Conservation (phyloP, 2,113 vertebrate species). For the Scomber colias region DNA sequence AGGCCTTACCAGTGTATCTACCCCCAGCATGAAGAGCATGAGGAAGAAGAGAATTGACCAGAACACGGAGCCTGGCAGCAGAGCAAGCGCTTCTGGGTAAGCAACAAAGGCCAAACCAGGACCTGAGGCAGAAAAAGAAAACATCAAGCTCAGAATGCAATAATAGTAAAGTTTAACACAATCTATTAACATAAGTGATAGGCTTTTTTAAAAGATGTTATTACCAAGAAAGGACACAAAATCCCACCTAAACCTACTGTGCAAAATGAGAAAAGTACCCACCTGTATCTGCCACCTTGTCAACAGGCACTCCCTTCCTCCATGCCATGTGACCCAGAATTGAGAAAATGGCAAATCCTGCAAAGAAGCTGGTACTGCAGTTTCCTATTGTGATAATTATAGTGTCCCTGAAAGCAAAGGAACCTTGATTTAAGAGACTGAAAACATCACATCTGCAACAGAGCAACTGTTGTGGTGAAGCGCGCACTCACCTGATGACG, state of each 20-base stretch:
- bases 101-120: constrained; percentile 89
- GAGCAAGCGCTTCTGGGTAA: constrained; percentile 89
- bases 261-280: constrained; percentile 15
- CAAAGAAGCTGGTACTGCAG: constrained; percentile 87
- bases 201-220: too few relatives aligned
- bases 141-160: background rate
- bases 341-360: constrained; percentile 89
- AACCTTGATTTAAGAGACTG: background rate
- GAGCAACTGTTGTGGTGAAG: background rate
- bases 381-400: constrained; percentile 86
- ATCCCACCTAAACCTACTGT: too few relatives aligned
- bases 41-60: constrained; percentile 90
- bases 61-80: constrained; percentile 87
- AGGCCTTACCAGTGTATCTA: constrained; percentile 86
- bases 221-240: too few relatives aligned
- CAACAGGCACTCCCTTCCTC: constrained; percentile 85
- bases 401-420: constrained; percentile 82
- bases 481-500: constrained; percentile 83
- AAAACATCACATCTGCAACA: background rate
- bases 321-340: constrained; percentile 89
- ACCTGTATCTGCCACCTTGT: constrained; percentile 87
- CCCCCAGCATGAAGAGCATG: constrained; percentile 88
- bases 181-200: too few relatives aligned
- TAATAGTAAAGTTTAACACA: background rate
- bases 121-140: constrained; percentile 68